Evolutionary conservation across 1,140 invertebrate genomes (phyloP), one percentile per base, ranked within the genome.

Genomic region (Drosophila tsacasi): DNA sequence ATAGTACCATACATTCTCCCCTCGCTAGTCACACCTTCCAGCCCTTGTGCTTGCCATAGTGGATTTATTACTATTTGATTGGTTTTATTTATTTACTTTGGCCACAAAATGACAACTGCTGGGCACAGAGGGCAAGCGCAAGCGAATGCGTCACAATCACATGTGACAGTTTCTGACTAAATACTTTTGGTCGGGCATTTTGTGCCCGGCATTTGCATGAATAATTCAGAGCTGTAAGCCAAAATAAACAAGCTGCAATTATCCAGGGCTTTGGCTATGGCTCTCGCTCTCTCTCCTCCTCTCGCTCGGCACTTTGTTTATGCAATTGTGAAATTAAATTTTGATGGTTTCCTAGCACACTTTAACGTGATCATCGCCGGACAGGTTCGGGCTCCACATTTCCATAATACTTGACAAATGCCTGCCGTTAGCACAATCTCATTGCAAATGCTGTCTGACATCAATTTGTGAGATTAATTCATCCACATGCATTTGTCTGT

Each of bases 241-340:
- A 83, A 80, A 87, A 86, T 66, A 86, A 83, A 83, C 78, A 83
- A 57, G 37, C 63, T 62, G 68, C 63, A 66, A 77, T 80, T 86
- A 83, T 65, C 46, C 60, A 59, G 59, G 63, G 79, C 60, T 68
- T 68, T 61, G 35, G 25, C 61, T 32, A 44, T 21, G 40, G 19
- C 21, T 44, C 42, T 21, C 19, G 6, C 8, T 9, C 17, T 8
- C 27, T 7, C n/a, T n/a, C n/a, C n/a, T 30, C 37, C 32, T 40
- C 27, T 49, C n/a, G 8, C 19, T 30, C 30, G 8, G 40, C 44
- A 65, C 52, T 75, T 44, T 72, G 64, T 80, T 69, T 59, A 65
- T 68, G 66, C 69, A 65, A 25, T 76, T 66, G 50, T 49, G 49
- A 50, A 82, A 59, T 87, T 89, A 21, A 87, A 87, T 78, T 77